Percentiles rank a stretch among this genome's conserved stretches.
phyloP scores from a whole-genome alignment of 2,888 invertebrate species.

The Trachelus iudaicus region DNA sequence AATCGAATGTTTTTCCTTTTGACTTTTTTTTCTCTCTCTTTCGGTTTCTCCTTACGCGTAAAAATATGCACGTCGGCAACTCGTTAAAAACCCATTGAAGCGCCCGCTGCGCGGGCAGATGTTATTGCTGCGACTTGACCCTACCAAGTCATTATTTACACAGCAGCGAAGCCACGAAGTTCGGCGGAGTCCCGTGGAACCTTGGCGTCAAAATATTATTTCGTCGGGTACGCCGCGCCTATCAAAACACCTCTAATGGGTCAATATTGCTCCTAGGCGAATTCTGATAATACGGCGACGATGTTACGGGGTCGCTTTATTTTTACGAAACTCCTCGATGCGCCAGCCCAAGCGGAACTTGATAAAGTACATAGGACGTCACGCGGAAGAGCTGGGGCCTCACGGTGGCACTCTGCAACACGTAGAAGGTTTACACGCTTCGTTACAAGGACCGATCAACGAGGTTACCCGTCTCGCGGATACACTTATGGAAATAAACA shows the following conservation, averaged over 20 bases:
- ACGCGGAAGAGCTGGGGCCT: neutral
- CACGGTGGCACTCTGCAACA: neutral
- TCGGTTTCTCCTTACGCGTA: neutral
- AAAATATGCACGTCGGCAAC: neutral
- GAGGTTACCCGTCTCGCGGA: neutral
- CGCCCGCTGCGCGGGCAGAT: conserved; percentile 12
- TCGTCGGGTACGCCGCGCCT: conserved; percentile 21
- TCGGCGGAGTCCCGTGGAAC: neutral
- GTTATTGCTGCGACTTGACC: conserved; percentile 29
- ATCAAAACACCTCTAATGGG: conserved; percentile 39
- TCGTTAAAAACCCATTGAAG: neutral
- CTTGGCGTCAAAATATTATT: conserved; percentile 40
- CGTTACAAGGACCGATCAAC: neutral
- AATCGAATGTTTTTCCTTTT: neutral
- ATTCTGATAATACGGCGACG: neutral
- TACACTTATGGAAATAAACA: neutral
- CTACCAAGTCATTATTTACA: conserved; percentile 32
- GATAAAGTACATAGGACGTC: neutral
- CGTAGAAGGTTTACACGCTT: neutral
- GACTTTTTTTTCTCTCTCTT: too few relatives aligned
- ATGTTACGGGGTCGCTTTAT: neutral
- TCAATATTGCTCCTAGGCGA: conserved; percentile 7
- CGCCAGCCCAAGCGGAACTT: neutral
- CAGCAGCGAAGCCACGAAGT: conserved; percentile 12
- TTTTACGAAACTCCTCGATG: neutral